These are phyloP conservation scores for Oenanthe melanoleuca DNA, from an alignment of 2,113 vertebrate species.

Conservation along the genomic window DNA sequence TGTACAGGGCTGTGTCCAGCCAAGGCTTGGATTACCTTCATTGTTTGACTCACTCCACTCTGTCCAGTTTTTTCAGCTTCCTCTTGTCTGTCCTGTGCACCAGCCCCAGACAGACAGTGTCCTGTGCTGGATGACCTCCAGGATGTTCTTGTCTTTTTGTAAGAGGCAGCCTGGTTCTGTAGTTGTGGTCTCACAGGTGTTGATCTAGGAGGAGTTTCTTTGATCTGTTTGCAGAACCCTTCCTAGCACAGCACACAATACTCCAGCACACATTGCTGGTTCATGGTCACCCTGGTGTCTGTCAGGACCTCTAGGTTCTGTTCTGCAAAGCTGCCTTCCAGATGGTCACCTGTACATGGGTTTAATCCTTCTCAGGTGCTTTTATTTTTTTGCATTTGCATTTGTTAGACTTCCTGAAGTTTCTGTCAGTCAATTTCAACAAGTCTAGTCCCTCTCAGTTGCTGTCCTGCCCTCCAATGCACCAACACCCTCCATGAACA, in stretches of 20 bases:
- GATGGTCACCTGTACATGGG: background rate
- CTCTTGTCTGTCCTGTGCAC: too few species aligned
- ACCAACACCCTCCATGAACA: background rate
- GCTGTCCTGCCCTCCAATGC: background rate
- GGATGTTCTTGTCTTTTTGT: background rate
- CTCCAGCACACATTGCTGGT: rapidly evolving
- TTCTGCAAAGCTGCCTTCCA: background rate
- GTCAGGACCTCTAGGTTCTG: background rate
- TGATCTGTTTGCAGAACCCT: background rate
- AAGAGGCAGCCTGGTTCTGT: background rate
- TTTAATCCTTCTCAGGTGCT: background rate
- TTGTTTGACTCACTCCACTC: background rate
- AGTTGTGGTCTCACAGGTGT: rapidly evolving
- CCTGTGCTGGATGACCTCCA: background rate
- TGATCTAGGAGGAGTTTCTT: background rate
- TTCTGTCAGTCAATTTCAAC: background rate
- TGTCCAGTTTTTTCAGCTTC: background rate
- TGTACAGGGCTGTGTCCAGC: background rate
- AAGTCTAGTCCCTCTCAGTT: background rate
- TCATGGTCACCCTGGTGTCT: background rate
- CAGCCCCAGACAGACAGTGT: background rate
- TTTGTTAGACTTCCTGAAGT: background rate
- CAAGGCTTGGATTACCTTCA: background rate
- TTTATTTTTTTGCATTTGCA: background rate
- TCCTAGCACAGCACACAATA: rapidly evolving